Base-by-base conservation (phyloP, 2,888 invertebrate species). In the Athrips mouffetella region DNA sequence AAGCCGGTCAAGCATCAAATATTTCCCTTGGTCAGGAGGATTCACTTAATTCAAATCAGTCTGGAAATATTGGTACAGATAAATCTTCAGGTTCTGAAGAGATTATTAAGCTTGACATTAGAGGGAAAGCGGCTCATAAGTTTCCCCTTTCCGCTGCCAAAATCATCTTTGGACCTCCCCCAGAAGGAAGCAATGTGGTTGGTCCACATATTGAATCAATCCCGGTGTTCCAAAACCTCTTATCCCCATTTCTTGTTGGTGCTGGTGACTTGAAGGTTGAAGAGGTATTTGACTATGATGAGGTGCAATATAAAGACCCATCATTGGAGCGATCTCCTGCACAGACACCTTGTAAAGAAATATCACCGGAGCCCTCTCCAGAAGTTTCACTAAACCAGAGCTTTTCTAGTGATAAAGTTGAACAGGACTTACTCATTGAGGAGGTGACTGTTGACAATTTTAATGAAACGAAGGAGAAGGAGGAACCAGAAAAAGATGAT, bases 21-120 rank as follows among this genome's bases (percentile, higher is more conserved):
- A 39, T 60, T 30, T 67, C 69, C 13, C 49, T 63, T n/a, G 45
- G 35, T 33, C 54, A 62, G 39, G 61, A 65, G 21, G 59, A 59
- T 50, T 64, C 60, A 25, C 15, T 53, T 35, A 67, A 67, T 5
- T 62, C 60, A 21, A 67, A 63, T 52, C 60, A 64, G 44, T 58
- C 62, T 18, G 57, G 58, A 18, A 54, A 63, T 44, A 57, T 60
- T 27, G 63, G 69, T 41, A 73, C 70, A 2, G 66, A 68, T 6
- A 75, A 67, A 57, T 55, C 75, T 58, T 81, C 85, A 40, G 78
- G 69, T 0, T 89, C 89, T 25, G 89, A 89, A 53, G 89, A 89
- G 57, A 82, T 89, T 5, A 89, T 89, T 45, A 88, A 87, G 52
- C 55, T 89, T 49, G 89, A 89, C 61, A 89, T 89, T 29, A 69